Conservation (phyloP, 1,140 invertebrate species). For the Pectinophora gossypiella region DNA sequence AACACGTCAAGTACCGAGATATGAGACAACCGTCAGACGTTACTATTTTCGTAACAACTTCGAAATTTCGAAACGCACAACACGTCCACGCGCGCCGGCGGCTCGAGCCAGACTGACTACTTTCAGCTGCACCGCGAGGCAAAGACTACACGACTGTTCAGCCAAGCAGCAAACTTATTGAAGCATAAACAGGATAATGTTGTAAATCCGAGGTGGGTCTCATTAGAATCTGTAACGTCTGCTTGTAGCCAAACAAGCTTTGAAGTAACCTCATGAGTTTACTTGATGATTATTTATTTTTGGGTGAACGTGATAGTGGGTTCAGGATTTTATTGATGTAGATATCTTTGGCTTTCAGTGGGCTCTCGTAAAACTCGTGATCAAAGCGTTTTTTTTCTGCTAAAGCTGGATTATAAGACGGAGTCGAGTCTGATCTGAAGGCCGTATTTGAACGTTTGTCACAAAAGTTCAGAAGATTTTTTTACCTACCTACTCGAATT, state of each 20-base stretch:
- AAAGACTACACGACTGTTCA: slow-evolving; percentile 30
- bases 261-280: slow-evolving; percentile 11
- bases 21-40: slow-evolving; percentile 18
- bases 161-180: slow-evolving; percentile 36
- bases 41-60: slow-evolving; percentile 44
- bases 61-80: slow-evolving; percentile 6
- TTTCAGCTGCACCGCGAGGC: slow-evolving; percentile 25
- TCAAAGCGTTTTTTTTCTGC: neutral
- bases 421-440: too few species aligned
- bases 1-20: slow-evolving; percentile 15
- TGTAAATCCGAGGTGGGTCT: slow-evolving; percentile 37
- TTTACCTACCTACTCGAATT: too few species aligned
- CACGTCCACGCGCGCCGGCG: slow-evolving; percentile 21
- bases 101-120: slow-evolving; percentile 26
- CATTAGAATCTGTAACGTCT: slow-evolving; percentile 15
- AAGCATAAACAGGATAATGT: slow-evolving; percentile 43
- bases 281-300: neutral
- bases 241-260: slow-evolving; percentile 13
- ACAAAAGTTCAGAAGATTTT: too few species aligned
- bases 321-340: slow-evolving; percentile 11
- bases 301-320: neutral
- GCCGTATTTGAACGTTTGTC: too few species aligned
- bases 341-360: neutral
- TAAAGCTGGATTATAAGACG: neutral
- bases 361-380: neutral